Evolutionary conservation across 2,797 vertebrate genomes (phyloP).

Genomic region (Cirrhinus molitorella): DNA sequence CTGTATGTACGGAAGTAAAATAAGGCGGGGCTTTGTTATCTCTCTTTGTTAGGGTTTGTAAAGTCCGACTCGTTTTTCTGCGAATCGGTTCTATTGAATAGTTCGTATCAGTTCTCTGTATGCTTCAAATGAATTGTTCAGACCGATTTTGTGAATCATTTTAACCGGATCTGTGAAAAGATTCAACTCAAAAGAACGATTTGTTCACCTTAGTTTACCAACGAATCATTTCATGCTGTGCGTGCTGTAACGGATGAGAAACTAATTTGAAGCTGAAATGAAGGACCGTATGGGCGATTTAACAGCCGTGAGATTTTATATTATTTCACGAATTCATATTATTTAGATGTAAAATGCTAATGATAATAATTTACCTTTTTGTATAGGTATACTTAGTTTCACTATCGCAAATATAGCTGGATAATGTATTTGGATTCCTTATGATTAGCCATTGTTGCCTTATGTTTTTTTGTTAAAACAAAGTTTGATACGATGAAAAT

Average conservation of each 20-base stretch:
- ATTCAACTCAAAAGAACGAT: background rate
- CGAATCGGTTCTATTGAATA: background rate
- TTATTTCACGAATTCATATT: background rate
- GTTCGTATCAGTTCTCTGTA: background rate
- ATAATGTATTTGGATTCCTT: background rate
- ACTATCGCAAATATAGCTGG: background rate
- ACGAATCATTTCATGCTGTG: background rate
- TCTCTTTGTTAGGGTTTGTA: background rate
- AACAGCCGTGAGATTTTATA: background rate
- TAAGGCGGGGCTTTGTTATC: conserved; percentile 20
- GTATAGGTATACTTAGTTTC: background rate
- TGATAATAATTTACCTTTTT: background rate
- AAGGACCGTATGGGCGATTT: conserved; percentile 11
- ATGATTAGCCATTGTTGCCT: background rate
- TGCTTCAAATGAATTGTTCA: background rate
- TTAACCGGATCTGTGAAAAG: background rate
- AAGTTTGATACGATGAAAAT: background rate
- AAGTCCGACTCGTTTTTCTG: background rate
- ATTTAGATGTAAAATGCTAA: background rate
- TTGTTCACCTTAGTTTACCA: conserved; percentile 5
- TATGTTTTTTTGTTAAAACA: background rate
- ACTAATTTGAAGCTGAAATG: background rate
- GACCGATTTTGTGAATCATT: background rate
- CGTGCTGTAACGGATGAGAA: background rate
- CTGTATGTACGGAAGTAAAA: conserved; percentile 30